Conservation (phyloP, 2,113 vertebrate genomes). For the Bujurquina vittata region DNA sequence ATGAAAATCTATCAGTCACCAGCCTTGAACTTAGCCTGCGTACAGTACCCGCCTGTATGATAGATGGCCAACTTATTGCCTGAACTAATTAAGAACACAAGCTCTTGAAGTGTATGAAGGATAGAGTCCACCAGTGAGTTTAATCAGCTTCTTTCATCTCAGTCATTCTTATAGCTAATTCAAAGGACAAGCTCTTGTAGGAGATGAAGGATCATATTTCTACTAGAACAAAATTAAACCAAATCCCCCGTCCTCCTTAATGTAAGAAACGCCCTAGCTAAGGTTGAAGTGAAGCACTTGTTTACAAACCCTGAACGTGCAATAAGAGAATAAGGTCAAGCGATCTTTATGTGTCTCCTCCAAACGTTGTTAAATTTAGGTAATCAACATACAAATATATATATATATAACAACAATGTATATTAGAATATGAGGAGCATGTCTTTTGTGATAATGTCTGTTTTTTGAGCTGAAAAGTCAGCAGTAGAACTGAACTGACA, state of each 20-base stretch:
- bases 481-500: background rate
- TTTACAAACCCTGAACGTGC: slow-evolving; percentile 21
- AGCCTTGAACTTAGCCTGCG: slow-evolving; percentile 34
- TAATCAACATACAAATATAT: background rate
- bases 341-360: background rate
- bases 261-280: slow-evolving; percentile 3
- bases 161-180: slow-evolving; percentile 63
- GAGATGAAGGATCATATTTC: slow-evolving; percentile 65
- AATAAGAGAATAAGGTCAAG: slow-evolving; percentile 5
- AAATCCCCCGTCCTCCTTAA: slow-evolving; percentile 26
- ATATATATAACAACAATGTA: too few relatives aligned
- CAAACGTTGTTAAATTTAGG: slow-evolving; percentile 7
- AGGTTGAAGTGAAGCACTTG: slow-evolving; percentile 17
- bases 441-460: background rate
- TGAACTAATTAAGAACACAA: slow-evolving; percentile 65
- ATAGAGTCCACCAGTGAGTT: slow-evolving; percentile 62
- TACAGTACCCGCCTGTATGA: slow-evolving; percentile 37
- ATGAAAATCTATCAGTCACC: slow-evolving; percentile 11
- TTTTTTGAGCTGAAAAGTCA: too few relatives aligned
- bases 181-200: slow-evolving; percentile 60
- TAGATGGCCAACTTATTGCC: slow-evolving; percentile 43
- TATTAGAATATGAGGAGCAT: background rate
- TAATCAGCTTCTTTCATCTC: slow-evolving; percentile 67
- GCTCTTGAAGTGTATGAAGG: slow-evolving; percentile 61
- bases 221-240: slow-evolving; percentile 41